Evolutionary conservation across 92 coral and sea anemone genomes (phyloP).

Genomic region (Bergia sp.): DNA sequence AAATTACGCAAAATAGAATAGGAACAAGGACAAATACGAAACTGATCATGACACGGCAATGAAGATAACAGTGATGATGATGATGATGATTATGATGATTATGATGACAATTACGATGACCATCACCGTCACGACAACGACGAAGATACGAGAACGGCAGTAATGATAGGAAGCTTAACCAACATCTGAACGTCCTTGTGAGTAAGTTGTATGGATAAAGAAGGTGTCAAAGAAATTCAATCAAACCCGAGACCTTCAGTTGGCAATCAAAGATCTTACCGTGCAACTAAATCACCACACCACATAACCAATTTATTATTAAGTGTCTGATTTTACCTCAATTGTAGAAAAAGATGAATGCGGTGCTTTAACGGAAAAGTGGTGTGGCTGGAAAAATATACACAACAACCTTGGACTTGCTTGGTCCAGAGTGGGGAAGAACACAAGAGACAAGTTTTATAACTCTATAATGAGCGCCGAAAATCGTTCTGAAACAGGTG

Average conservation of each 20-base stretch:
- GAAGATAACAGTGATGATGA: not conserved
- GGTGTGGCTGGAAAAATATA: conserved; percentile 34
- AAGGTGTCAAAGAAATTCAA: no score
- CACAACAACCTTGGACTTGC: not conserved
- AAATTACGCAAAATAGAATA: not conserved
- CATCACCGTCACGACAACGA: not conserved
- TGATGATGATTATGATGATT: no score
- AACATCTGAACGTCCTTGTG: no score
- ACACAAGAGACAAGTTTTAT: not conserved
- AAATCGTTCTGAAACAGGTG: not conserved
- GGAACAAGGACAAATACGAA: not conserved
- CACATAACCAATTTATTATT: not conserved
- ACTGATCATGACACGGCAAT: no score
- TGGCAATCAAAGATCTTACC: no score
- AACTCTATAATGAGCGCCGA: not conserved
- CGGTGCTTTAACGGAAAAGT: conserved; percentile 11
- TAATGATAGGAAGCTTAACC: no score
- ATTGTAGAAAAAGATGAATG: conserved; percentile 13
- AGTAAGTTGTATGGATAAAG: no score
- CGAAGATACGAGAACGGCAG: no score
- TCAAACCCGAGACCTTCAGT: no score
- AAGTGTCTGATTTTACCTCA: no score
- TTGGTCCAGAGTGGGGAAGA: conserved; percentile 2
- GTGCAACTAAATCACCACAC: no score
- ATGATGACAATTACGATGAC: no score